These are phyloP conservation scores for Antheraea yamamai DNA, from an alignment of 2,888 invertebrate species.

Conservation along the genomic window DNA sequence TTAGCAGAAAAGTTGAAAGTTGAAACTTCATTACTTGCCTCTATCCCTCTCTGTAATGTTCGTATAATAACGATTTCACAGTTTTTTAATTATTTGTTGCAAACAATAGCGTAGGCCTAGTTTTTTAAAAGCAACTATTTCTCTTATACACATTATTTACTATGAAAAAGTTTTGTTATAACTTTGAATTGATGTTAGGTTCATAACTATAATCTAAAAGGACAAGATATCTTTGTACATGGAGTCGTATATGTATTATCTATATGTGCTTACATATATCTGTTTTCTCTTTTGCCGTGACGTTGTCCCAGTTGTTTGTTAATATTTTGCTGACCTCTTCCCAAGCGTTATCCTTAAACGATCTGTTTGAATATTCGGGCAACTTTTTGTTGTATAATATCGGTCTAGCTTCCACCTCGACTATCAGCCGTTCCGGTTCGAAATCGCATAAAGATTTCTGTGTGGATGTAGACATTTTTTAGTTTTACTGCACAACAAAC, in stretches of 20 bases:
- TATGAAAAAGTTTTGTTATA: background rate
- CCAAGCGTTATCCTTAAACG: constrained; percentile 20
- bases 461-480: background rate
- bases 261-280: constrained; percentile 6
- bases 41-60: background rate
- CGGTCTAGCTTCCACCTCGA: constrained; percentile 19
- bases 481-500: background rate
- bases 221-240: background rate
- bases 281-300: background rate
- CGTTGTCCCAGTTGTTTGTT: constrained; percentile 1
- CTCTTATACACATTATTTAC: background rate
- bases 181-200: background rate
- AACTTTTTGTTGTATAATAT: constrained; percentile 22
- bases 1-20: constrained; percentile 19
- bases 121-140: background rate
- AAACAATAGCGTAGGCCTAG: background rate
- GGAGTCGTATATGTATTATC: too few species aligned
- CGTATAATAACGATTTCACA: background rate
- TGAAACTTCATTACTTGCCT: background rate
- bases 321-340: constrained; percentile 16
- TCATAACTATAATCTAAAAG: background rate
- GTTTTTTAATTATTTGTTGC: background rate
- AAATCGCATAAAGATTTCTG: background rate
- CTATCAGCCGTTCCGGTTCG: constrained; percentile 20
- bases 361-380: constrained; percentile 21